These are phyloP conservation scores for Cremastinae sp. DNA, from an alignment of 2,888 invertebrate genomes.

Conservation along the genomic window DNA sequence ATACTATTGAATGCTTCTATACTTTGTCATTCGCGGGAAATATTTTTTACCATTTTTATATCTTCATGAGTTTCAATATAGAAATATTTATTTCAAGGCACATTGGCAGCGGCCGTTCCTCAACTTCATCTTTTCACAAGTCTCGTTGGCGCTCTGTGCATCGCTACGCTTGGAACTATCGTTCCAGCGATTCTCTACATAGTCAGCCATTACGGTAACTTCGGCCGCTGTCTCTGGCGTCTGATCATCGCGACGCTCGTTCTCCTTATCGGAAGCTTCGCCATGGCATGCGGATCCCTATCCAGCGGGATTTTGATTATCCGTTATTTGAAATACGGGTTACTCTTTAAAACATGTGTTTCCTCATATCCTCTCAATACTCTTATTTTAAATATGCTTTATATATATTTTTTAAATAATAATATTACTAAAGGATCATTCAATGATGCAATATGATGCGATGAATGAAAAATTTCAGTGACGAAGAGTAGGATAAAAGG, in stretches of 20 bases:
- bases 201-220: constrained; percentile 65
- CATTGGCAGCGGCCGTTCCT: constrained; percentile 66
- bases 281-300: constrained; percentile 62
- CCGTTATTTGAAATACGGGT: constrained; percentile 64
- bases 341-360: constrained; percentile 29
- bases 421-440: no score
- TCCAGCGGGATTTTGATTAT: constrained; percentile 61
- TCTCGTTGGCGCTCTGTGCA: constrained; percentile 66
- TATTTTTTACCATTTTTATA: constrained; percentile 40
- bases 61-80: no score
- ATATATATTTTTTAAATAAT: background rate
- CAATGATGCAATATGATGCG: background rate
- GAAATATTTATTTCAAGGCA: constrained; percentile 66
- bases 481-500: constrained; percentile 27
- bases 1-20: constrained; percentile 16
- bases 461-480: constrained; percentile 29
- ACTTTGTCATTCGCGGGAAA: background rate
- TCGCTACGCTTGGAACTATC: constrained; percentile 67
- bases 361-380: no score
- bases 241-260: constrained; percentile 62
- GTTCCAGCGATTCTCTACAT: constrained; percentile 68
- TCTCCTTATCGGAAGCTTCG: constrained; percentile 62
- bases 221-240: constrained; percentile 67
- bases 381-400: no score
- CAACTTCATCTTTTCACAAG: constrained; percentile 67